Evolutionary conservation across 2,113 vertebrate genomes (phyloP).

Genomic region (Coryphaenoides rupestris): DNA sequence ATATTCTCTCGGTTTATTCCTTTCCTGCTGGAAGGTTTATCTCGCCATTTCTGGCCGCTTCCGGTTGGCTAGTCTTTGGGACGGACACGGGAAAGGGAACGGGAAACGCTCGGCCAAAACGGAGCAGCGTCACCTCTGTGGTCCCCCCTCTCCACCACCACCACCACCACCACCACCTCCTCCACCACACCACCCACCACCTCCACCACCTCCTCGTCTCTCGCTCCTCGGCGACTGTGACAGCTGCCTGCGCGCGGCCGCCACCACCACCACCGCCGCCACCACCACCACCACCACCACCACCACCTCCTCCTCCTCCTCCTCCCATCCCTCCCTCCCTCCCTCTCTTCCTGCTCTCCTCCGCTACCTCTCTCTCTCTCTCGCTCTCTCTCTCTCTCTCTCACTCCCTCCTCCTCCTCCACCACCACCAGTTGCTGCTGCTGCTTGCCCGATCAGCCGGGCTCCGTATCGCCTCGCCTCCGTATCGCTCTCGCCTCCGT

Average conservation of each 20-base stretch:
- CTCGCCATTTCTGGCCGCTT: constrained; percentile 11
- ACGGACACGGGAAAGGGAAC: too few relatives aligned
- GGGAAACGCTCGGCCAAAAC: constrained; percentile 21
- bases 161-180: too few relatives aligned
- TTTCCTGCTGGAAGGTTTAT: too few relatives aligned
- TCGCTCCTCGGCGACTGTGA: constrained; percentile 49
- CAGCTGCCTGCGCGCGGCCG: too few relatives aligned
- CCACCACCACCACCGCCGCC: too few relatives aligned
- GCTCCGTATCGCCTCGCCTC: constrained; percentile 63
- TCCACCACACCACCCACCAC: too few relatives aligned
- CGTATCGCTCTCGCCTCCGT: too few relatives aligned
- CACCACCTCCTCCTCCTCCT: too few relatives aligned
- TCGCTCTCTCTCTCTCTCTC: not conserved
- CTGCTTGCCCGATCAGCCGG: constrained; percentile 50
- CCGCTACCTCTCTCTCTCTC: constrained; percentile 8
- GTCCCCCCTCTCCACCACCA: too few relatives aligned
- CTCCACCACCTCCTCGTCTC: too few relatives aligned
- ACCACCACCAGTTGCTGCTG: constrained; percentile 43
- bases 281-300: too few relatives aligned
- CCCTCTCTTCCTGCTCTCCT: not conserved
- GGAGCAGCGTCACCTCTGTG: constrained; percentile 51
- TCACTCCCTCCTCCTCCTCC: constrained; percentile 46
- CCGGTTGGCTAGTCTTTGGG: constrained; percentile 21
- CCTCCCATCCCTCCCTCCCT: constrained; percentile 30
- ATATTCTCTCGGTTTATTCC: not conserved